Percentiles rank a stretch among this genome's conserved stretches.
These are phyloP conservation scores for Littorina saxatilis DNA, from an alignment of 1,140 invertebrate species.

Conservation along the genomic window DNA sequence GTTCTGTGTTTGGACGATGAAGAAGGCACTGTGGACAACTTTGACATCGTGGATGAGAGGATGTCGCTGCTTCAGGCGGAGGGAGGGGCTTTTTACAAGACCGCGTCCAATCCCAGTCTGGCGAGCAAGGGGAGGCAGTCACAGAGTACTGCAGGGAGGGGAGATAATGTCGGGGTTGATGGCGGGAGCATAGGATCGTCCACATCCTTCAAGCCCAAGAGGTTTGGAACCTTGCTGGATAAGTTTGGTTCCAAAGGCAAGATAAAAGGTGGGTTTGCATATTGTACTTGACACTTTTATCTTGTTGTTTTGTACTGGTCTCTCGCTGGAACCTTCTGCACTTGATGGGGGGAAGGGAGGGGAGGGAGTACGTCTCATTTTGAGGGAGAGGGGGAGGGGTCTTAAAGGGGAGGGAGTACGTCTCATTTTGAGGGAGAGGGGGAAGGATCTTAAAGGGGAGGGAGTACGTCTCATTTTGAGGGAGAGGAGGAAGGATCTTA, in stretches of 20 bases:
- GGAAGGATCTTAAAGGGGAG: too few relatives aligned
- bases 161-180: slow-evolving; percentile 46
- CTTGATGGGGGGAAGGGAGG: too few relatives aligned
- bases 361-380: too few relatives aligned
- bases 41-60: slow-evolving; percentile 89
- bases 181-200: slow-evolving; percentile 46
- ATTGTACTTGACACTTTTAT: neutral
- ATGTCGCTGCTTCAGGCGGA: slow-evolving; percentile 85
- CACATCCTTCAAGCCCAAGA: slow-evolving; percentile 44
- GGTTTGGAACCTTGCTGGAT: slow-evolving; percentile 34
- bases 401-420: too few relatives aligned
- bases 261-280: neutral
- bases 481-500: too few relatives aligned
- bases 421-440: too few relatives aligned
- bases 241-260: slow-evolving; percentile 6
- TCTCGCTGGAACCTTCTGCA: too few relatives aligned
- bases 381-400: too few relatives aligned
- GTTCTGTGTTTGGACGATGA: slow-evolving; percentile 48
- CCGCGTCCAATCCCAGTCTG: slow-evolving; percentile 60
- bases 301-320: neutral
- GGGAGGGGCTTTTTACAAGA: slow-evolving; percentile 70
- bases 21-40: slow-evolving; percentile 74
- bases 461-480: too few relatives aligned
- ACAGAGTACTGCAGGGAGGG: slow-evolving; percentile 46
- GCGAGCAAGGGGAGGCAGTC: slow-evolving; percentile 41